phyloP scores from a whole-genome alignment of 2,797 vertebrate species.

The Garrulus glandarius region DNA sequence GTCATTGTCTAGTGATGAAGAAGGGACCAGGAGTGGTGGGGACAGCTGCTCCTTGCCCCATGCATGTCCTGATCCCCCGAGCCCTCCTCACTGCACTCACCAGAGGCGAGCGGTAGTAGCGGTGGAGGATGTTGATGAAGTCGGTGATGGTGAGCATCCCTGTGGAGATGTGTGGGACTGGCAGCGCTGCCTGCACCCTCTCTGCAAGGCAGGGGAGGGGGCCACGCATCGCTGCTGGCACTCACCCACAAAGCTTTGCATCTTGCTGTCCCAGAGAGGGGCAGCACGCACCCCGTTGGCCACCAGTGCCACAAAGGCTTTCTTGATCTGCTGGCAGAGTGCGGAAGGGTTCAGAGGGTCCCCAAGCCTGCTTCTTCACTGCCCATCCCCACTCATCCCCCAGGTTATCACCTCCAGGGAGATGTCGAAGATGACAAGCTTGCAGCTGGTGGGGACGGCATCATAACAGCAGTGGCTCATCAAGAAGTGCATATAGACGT shows the following conservation, averaged over 20 bases:
- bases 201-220: not conserved
- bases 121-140: conserved; percentile 97
- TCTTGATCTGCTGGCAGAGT: conserved; percentile 75
- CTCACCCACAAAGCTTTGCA: conserved; percentile 81
- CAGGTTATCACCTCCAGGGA: conserved; percentile 81
- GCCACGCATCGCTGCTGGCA: not conserved
- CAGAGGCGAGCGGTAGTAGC: conserved; percentile 95
- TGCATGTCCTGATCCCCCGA: accelerated
- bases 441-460: conserved; percentile 94
- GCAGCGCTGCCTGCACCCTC: not conserved
- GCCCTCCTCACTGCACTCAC: conserved; percentile 67
- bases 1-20: not conserved
- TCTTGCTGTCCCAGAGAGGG: conserved; percentile 80
- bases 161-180: conserved; percentile 22
- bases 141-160: conserved; percentile 99
- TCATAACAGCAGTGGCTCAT: conserved; percentile 91
- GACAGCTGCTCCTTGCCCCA: not conserved
- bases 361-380: accelerated
- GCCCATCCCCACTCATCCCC: accelerated
- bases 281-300: conserved; percentile 78
- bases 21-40: not conserved
- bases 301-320: conserved; percentile 81
- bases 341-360: not conserved
- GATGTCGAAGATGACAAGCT: conserved; percentile 92
- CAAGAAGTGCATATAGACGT: conserved; percentile 93